Conservation (phyloP, 2,113 vertebrate genomes). For the Heterotilapia buettikoferi region DNA sequence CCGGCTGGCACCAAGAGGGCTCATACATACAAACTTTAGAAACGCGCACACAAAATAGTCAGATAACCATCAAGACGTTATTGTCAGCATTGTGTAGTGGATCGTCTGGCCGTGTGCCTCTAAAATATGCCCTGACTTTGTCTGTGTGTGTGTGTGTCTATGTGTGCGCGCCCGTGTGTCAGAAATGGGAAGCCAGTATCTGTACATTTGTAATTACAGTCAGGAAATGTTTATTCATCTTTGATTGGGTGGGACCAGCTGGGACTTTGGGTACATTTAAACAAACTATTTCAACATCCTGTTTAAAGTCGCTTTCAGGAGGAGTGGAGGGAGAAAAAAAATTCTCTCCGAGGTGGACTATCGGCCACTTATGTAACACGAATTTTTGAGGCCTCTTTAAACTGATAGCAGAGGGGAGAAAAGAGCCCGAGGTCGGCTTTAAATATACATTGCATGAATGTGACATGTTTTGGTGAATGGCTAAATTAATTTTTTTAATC, state of each 20-base stretch:
- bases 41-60: background rate
- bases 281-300: slow-evolving; percentile 85
- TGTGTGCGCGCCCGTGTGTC: slow-evolving; percentile 15
- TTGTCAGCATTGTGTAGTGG: background rate
- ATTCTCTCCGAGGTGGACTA: slow-evolving; percentile 13
- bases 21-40: background rate
- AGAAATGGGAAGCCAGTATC: slow-evolving; percentile 54
- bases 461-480: background rate
- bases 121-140: background rate
- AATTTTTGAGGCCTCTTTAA: background rate
- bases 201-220: slow-evolving; percentile 79
- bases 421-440: background rate
- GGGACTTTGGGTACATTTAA: slow-evolving; percentile 81
- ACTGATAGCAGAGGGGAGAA: background rate
- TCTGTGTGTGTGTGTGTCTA: background rate
- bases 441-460: background rate
- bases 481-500: background rate
- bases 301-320: slow-evolving; percentile 77
- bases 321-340: background rate
- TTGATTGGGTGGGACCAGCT: slow-evolving; percentile 79
- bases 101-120: background rate
- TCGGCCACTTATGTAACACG: slow-evolving; percentile 55
- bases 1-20: background rate
- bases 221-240: slow-evolving; percentile 88
- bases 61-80: slow-evolving; percentile 19